phyloP scores from a whole-genome alignment of 2,888 invertebrate genomes.

The Laspeyria flexula region DNA sequence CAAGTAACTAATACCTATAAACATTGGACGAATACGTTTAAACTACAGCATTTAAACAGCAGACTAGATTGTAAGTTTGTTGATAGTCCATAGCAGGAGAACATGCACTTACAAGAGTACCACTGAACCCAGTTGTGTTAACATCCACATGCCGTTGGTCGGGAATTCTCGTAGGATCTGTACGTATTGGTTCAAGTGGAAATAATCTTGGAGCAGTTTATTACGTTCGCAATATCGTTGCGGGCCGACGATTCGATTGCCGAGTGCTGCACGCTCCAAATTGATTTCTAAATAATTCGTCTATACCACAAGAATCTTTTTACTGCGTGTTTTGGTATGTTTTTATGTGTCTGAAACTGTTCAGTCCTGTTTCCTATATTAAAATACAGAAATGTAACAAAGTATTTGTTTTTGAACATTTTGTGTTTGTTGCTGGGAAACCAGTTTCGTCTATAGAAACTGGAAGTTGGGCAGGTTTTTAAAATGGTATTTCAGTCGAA shows the following conservation, averaged over 20 bases:
- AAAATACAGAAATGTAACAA: too few relatives aligned
- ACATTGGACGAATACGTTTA: background rate
- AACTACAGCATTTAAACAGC: conserved; percentile 6
- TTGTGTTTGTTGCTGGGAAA: too few relatives aligned
- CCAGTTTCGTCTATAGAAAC: too few relatives aligned
- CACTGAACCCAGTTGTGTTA: conserved; percentile 26
- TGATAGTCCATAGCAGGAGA: conserved; percentile 6
- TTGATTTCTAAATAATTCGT: conserved; percentile 66
- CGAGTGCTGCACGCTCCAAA: conserved; percentile 51
- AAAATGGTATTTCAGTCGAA: too few relatives aligned
- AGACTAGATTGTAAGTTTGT: conserved; percentile 14
- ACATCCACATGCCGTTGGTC: conserved; percentile 28
- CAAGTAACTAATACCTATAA: too few relatives aligned
- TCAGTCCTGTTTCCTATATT: background rate
- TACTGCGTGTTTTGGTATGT: conserved; percentile 1
- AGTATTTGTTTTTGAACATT: too few relatives aligned
- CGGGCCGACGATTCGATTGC: conserved; percentile 52
- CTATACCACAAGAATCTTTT: conserved; percentile 26
- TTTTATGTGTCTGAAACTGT: background rate
- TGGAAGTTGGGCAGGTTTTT: too few relatives aligned
- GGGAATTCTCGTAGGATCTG: conserved; percentile 36
- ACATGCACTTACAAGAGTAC: conserved; percentile 1
- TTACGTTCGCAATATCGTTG: conserved; percentile 72
- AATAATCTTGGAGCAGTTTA: conserved; percentile 70
- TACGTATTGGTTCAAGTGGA: conserved; percentile 65